These are phyloP conservation scores for Chroicocephalus ridibundus DNA, from an alignment of 2,113 vertebrate species.

Conservation along the genomic window DNA sequence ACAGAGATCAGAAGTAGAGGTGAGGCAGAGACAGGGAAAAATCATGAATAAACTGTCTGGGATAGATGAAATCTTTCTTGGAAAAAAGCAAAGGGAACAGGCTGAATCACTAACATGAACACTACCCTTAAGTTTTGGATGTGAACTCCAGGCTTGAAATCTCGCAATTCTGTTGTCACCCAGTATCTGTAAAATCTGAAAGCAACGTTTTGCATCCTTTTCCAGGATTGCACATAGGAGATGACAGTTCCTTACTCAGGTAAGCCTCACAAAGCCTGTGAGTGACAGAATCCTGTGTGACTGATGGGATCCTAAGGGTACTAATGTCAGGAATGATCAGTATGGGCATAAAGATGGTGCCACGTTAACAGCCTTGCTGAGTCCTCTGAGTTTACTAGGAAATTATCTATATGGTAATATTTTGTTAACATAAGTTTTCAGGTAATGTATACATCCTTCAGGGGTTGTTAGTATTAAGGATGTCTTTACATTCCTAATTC, in stretches of 20 bases:
- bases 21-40: background rate
- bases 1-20: background rate
- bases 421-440: background rate
- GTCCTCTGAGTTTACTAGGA: background rate
- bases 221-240: background rate
- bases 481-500: background rate
- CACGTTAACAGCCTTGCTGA: background rate
- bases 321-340: background rate
- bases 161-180: background rate
- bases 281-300: background rate
- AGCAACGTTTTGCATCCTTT: background rate
- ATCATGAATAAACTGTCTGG: background rate
- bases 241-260: background rate
- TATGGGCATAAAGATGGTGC: background rate
- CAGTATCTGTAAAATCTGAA: background rate
- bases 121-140: background rate
- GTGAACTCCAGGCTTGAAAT: background rate
- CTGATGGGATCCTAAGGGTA: too few species aligned
- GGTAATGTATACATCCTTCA: background rate
- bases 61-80: background rate
- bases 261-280: background rate
- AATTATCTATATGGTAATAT: background rate
- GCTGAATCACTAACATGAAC: background rate
- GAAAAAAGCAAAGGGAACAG: background rate
- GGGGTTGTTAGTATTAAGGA: background rate